Conservation (phyloP, 1,140 invertebrate species). For the Aphis gossypii region DNA sequence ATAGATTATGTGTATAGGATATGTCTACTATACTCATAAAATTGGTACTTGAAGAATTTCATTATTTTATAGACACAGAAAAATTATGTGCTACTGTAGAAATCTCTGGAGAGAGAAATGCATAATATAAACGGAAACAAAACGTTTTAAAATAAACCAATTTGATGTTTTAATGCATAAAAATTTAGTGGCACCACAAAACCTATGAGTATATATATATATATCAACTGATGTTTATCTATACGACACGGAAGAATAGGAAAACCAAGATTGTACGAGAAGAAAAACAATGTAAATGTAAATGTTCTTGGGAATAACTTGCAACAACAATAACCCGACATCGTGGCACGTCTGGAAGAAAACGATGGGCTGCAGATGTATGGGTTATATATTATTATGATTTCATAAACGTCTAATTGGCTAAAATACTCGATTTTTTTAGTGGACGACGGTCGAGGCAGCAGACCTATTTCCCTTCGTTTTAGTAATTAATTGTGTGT, state of each 20-base stretch:
- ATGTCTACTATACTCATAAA: neutral
- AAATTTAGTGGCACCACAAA: neutral
- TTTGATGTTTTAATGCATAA: constrained; percentile 30
- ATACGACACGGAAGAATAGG: neutral
- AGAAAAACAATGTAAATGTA: constrained; percentile 5
- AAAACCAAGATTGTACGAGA: neutral
- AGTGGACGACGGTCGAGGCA: neutral
- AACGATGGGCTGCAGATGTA: neutral
- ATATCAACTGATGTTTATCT: constrained; percentile 1
- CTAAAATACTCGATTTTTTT: neutral
- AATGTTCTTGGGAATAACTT: neutral
- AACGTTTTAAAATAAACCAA: neutral
- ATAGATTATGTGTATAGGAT: too few species aligned
- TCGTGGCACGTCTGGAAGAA: neutral
- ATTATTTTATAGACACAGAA: neutral
- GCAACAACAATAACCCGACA: neutral
- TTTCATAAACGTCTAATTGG: neutral
- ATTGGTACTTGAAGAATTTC: neutral
- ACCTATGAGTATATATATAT: neutral
- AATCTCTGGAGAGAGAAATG: neutral
- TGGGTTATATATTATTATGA: neutral
- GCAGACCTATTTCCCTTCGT: neutral
- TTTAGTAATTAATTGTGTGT: neutral
- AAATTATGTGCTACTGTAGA: neutral
- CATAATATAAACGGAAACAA: neutral